Evolutionary conservation across 2,797 vertebrate genomes (phyloP), one percentile per base, ranked within the genome.

Genomic region (Phataginus tricuspis): DNA sequence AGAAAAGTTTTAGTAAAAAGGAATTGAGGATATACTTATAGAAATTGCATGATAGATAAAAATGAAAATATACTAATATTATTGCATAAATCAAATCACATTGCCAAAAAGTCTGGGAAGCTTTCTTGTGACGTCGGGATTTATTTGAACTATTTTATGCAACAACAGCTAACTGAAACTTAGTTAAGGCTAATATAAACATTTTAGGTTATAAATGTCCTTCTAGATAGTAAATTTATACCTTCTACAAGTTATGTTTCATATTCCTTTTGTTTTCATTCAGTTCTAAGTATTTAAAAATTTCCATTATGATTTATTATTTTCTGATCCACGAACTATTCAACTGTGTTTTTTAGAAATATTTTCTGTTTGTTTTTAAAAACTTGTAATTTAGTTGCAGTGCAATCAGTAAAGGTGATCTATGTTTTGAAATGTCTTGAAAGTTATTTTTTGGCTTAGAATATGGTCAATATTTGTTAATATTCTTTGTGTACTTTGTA

Each of bases 371-470:
- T 77, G 34, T 88, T 31, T 75, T 74, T 75, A 92, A 3, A 77
- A 61, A 63, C 39, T 37, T 27, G 18, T 71, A 59, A 61, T 63
- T 86, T 94, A 82, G 77, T 82, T 82, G 19, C 45, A 25, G 31
- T 91, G 53, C 68, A 45, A 31, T 87, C 42, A 39, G 45, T 57
- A 77, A 87, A 55, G 25, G 19, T 71, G 34, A 55, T 55, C 25
- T 78, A 42, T 37, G 19, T 77, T 91, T 90, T 75, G 23, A 90
- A 90, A 86, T 86, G 79, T 90, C n/a, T 78, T 63, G 27, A 82
- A 37, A 82, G 23, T 89, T 79, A 53, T 10, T 75, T 51, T 82
- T 83, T 45, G 45, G 21, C 45, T 12, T 71, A 64, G 69, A 55
- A 63, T 87, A 34, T 12, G 5, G 53, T 45, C 27, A 55, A 8